Base-by-base conservation (phyloP, 2,797 vertebrate genomes). In the Neosilurus hyrtlii region DNA sequence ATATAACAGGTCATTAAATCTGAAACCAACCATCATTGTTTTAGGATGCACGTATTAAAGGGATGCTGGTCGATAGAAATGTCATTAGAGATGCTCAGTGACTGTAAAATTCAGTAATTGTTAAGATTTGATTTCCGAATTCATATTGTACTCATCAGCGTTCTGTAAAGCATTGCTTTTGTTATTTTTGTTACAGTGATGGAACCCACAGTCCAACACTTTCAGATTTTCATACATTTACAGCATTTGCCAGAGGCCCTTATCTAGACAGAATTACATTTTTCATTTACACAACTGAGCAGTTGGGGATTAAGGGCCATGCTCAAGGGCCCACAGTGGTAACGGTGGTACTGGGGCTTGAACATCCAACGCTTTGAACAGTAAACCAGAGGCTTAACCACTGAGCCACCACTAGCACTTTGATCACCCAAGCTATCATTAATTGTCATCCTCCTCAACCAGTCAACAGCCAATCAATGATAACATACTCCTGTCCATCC, bases 1-100 rank as follows among this genome's bases (percentile, higher is more conserved):
- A 59, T 75, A 75, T 75, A 67, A 35, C 63, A 75, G 35, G 54
- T 35, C 72, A 57, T 75, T 59, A 80, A 57, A 51, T 68, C 51
- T 80, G 51, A 80, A 80, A 67, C 67, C 61, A 66, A 35, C 76
- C 16, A 59, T 37, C 26, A 57, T 52, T 35, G 52, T 74, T 74
- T 57, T 20, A 20, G 24, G 51, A 18, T 18, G 51, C n/a, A 11
- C n/a, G 10, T 73, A 73, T 54, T 30, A 73, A 54, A 9, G 20
- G 73, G 37, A 35, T 59, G 11, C 30, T 59, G 56, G 56, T 37
- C 18, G 37, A 59, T 56, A 75, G 54, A 37, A 26, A 37, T 75
- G 73, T 22, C 18, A 59, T 59, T 59, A 75, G 56, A 75, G 20
- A 59, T 59, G 56, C 26, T 59, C 11, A 59, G 56, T 14, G 54